Conservation (phyloP, 2,113 vertebrate genomes). For the Corythaeola cristata region DNA sequence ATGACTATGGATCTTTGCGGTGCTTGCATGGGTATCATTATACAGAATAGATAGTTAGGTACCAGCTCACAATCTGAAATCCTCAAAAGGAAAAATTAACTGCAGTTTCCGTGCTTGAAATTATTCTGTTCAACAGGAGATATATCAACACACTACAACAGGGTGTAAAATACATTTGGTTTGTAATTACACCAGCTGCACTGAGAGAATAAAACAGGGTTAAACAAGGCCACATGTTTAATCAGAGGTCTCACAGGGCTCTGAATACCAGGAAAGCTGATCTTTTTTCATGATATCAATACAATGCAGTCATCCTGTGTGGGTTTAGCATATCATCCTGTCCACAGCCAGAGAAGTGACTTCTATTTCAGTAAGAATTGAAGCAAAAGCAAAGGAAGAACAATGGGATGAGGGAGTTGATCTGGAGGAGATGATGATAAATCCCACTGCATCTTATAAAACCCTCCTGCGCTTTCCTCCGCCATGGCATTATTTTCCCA, state of each 20-base stretch:
- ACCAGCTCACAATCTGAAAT: background rate
- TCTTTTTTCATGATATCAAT: constrained; percentile 35
- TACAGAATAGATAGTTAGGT: background rate
- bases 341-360: background rate
- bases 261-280: constrained; percentile 44
- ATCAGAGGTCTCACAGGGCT: constrained; percentile 8
- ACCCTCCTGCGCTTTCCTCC: background rate
- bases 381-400: constrained; percentile 13
- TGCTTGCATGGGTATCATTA: background rate
- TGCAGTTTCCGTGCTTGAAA: background rate
- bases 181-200: background rate
- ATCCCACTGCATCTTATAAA: constrained; percentile 35
- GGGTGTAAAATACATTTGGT: background rate
- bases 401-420: background rate
- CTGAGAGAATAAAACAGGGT: constrained; percentile 25
- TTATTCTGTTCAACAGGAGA: background rate
- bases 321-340: constrained; percentile 41
- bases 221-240: constrained; percentile 48
- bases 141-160: background rate
- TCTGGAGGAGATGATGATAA: constrained; percentile 14
- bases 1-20: background rate
- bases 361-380: constrained; percentile 38
- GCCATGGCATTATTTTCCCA: background rate
- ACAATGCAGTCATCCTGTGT: constrained; percentile 57
- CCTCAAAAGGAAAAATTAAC: background rate